Percentiles rank a stretch among this genome's conserved stretches.
These are phyloP conservation scores for cat (Felis catus) DNA, from an alignment of 2,113 vertebrate genomes.

Conservation along the genomic window F.catus_Fca126_mat1.0 CM031426.1:39407501-39408000, in stretches of 20 bases:
- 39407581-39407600: neutral
- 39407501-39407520: neutral
- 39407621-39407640: neutral
- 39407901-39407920: neutral
- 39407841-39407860: neutral
- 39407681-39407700: accelerated
- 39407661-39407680: accelerated
- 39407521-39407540: neutral
- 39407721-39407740: neutral
- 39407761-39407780: neutral
- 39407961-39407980: neutral
- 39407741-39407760: neutral
- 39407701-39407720: neutral
- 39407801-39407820: neutral
- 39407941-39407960: neutral
- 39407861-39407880: neutral
- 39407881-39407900: no score
- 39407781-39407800: neutral
- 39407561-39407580: neutral
- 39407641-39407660: accelerated
- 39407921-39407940: neutral
- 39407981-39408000: neutral
- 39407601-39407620: neutral
- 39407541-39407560: neutral
- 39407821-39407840: neutral